A percentile compares a stretch with the other conserved stretches of the same genome.
Evolutionary conservation across 2,113 vertebrate species (phyloP).

Genomic region (Regulus satrapa): DNA sequence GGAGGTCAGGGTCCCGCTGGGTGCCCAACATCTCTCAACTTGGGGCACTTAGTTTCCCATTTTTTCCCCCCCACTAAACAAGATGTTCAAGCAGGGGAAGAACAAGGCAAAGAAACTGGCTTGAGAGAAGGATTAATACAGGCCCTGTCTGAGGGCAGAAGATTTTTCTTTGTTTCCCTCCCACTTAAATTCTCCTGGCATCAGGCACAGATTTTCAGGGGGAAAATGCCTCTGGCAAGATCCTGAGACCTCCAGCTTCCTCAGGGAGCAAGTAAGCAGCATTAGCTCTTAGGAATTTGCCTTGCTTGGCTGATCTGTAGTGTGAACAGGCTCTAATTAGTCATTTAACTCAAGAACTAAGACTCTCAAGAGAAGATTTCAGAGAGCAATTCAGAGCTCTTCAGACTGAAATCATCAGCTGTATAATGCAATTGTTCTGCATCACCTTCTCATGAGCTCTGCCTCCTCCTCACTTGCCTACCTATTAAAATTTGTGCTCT

Average conservation of each 20-base stretch:
- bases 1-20: slow-evolving; percentile 71
- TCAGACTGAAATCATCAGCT: neutral
- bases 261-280: neutral
- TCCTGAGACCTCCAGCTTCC: neutral
- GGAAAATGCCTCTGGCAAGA: neutral
- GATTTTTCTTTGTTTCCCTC: neutral
- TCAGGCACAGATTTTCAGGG: neutral
- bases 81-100: neutral
- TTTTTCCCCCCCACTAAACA: neutral
- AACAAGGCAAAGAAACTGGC: neutral
- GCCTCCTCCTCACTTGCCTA: neutral
- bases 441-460: neutral
- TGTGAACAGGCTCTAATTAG: slow-evolving; percentile 29
- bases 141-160: neutral
- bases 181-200: neutral
- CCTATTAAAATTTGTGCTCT: neutral
- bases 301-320: neutral
- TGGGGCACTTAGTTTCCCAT: slow-evolving; percentile 39
- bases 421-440: neutral
- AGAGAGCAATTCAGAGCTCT: slow-evolving; percentile 10
- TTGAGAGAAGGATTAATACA: neutral
- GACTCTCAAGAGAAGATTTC: slow-evolving; percentile 18
- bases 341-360: slow-evolving; percentile 6
- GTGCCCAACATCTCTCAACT: slow-evolving; percentile 47
- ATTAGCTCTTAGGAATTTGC: neutral